Conservation (phyloP, 2,888 invertebrate genomes). For the Hanleya hanleyi region DNA sequence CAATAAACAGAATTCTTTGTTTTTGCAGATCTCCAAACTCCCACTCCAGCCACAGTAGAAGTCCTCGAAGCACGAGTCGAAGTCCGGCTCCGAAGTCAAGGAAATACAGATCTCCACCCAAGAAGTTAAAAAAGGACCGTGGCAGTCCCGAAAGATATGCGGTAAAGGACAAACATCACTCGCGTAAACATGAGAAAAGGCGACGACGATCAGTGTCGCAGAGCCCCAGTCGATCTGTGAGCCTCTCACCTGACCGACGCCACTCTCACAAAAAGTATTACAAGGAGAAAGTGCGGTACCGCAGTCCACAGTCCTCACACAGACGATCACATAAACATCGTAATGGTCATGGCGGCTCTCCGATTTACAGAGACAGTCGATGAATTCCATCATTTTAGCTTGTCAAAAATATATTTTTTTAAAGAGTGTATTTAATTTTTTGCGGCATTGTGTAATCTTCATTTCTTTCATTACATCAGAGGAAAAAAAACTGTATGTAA, state of each 20-base stretch:
- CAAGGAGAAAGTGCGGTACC: slow-evolving; percentile 6
- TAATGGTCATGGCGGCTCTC: not conserved
- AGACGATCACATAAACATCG: not conserved
- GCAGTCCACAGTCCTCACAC: not conserved
- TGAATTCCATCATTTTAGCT: too few species aligned
- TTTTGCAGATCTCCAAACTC: not conserved
- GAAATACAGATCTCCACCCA: not conserved
- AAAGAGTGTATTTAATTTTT: too few species aligned
- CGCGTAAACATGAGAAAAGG: not conserved
- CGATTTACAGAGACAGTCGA: too few species aligned
- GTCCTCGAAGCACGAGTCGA: slow-evolving; percentile 5
- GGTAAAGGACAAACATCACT: slow-evolving; percentile 1
- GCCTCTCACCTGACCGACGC: not conserved
- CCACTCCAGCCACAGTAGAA: slow-evolving; percentile 7
- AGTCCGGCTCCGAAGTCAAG: slow-evolving; percentile 6
- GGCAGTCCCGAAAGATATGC: not conserved
- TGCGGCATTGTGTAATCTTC: too few species aligned
- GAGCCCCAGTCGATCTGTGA: not conserved
- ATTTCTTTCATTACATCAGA: too few species aligned
- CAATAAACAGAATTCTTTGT: too few species aligned
- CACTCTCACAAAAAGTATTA: slow-evolving; percentile 12
- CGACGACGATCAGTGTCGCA: not conserved
- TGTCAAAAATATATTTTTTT: too few species aligned
- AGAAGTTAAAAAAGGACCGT: not conserved
- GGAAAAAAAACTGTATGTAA: too few species aligned